These are phyloP conservation scores for Conus ventricosus DNA, from an alignment of 1,140 invertebrate species.

Conservation along the genomic window DNA sequence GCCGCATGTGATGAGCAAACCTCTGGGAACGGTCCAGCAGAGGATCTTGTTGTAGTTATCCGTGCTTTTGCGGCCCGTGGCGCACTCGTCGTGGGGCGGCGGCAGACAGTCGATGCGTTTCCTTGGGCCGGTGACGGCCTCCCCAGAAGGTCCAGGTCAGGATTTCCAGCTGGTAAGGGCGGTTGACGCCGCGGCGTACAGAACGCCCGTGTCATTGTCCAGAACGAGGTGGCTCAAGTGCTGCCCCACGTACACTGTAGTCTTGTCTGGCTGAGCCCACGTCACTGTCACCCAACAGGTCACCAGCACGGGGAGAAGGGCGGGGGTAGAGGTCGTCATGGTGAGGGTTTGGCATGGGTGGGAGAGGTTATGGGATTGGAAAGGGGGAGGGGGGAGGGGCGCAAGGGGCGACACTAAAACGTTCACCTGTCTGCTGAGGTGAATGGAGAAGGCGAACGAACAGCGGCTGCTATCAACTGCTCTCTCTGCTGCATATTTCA, in stretches of 20 bases:
- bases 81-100: constrained; percentile 30
- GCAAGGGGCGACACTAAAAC: too few relatives aligned
- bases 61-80: constrained; percentile 80
- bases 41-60: constrained; percentile 97
- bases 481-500: constrained; percentile 2
- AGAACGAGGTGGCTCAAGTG: constrained; percentile 87
- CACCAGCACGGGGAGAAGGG: neutral
- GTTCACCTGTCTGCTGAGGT: too few relatives aligned
- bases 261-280: constrained; percentile 3
- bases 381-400: too few relatives aligned
- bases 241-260: constrained; percentile 39
- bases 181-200: constrained; percentile 95
- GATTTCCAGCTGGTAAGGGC: constrained; percentile 93
- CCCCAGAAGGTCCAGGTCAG: constrained; percentile 83
- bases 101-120: constrained; percentile 54
- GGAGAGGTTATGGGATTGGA: neutral
- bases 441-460: neutral
- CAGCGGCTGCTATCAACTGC: neutral
- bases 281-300: neutral
- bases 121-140: constrained; percentile 82
- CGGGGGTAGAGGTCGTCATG: neutral
- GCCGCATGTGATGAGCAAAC: constrained; percentile 93
- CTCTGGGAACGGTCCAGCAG: constrained; percentile 93
- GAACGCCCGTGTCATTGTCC: constrained; percentile 86
- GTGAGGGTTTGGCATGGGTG: neutral